Percentiles rank a stretch among this genome's conserved stretches.
Evolutionary conservation across 2,888 invertebrate genomes (phyloP).

Genomic region (Ametastegia equiseti): DNA sequence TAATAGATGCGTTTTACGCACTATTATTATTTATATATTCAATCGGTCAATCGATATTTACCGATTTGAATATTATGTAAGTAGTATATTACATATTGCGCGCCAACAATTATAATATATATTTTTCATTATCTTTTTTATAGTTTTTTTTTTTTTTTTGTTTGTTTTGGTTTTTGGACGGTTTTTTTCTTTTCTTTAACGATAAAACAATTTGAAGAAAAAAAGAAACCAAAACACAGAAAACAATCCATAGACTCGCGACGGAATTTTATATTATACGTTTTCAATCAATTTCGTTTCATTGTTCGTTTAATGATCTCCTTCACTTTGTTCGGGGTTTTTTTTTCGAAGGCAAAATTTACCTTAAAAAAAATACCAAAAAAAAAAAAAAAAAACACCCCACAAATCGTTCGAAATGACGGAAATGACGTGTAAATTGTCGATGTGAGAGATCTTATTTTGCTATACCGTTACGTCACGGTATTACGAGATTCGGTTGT

Average conservation of each 20-base stretch:
- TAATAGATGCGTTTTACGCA: no score
- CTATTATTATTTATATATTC: no score
- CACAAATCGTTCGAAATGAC: no score
- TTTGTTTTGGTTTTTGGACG: background rate
- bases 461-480: constrained; percentile 28
- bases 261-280: background rate
- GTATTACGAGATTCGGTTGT: background rate
- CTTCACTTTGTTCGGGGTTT: background rate
- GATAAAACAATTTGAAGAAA: background rate
- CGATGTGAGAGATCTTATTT: background rate
- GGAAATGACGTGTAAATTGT: background rate
- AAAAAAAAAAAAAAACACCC: background rate
- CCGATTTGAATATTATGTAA: background rate
- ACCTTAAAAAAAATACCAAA: background rate
- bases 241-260: background rate
- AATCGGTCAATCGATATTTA: background rate
- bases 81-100: background rate
- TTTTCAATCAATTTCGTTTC: background rate
- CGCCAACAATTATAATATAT: background rate
- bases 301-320: background rate
- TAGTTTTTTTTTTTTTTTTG: background rate
- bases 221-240: background rate
- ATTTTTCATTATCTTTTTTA: background rate
- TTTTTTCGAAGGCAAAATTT: no score
- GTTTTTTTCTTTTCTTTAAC: background rate